A percentile compares a stretch with the other conserved stretches of the same genome.
These are phyloP conservation scores for Urophycis tenuis DNA, from an alignment of 2,797 vertebrate genomes.

Conservation along the genomic window DNA sequence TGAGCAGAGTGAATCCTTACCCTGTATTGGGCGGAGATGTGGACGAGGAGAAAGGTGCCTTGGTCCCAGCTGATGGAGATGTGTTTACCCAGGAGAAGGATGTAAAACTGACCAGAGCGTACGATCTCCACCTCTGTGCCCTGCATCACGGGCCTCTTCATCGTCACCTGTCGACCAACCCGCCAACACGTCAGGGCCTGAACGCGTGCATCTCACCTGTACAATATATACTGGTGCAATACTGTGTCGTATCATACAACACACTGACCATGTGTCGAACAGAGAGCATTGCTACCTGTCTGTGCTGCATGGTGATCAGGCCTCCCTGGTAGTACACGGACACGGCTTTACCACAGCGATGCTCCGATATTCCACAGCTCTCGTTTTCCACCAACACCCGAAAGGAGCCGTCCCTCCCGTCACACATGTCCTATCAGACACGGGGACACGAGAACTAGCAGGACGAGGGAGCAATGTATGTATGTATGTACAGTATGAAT, in stretches of 20 bases:
- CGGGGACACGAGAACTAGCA: neutral
- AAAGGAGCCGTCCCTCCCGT: slow-evolving; percentile 76
- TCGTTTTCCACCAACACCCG: slow-evolving; percentile 87
- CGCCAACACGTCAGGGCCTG: neutral
- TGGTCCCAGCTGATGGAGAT: slow-evolving; percentile 88
- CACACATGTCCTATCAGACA: slow-evolving; percentile 81
- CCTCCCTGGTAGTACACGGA: slow-evolving; percentile 78
- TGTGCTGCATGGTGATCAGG: slow-evolving; percentile 77
- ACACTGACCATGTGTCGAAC: too few species aligned
- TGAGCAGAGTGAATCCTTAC: slow-evolving; percentile 28
- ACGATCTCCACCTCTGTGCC: slow-evolving; percentile 79
- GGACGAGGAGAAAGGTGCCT: slow-evolving; percentile 76
- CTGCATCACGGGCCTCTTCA: slow-evolving; percentile 74
- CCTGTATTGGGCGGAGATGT: slow-evolving; percentile 78
- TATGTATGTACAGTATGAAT: too few species aligned
- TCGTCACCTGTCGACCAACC: slow-evolving; percentile 69
- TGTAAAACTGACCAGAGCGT: slow-evolving; percentile 81
- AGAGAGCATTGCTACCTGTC: slow-evolving; percentile 66
- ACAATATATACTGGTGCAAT: too few species aligned
- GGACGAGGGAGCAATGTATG: neutral
- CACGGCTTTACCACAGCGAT: slow-evolving; percentile 82
- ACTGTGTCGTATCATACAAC: too few species aligned
- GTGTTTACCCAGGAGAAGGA: slow-evolving; percentile 76
- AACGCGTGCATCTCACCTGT: neutral
- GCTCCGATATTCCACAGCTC: slow-evolving; percentile 80